A percentile compares a stretch with the other conserved stretches of the same genome.
These are phyloP conservation scores for Tetanocera ferruginea DNA, from an alignment of 2,888 invertebrate species.

Conservation along the genomic window DNA sequence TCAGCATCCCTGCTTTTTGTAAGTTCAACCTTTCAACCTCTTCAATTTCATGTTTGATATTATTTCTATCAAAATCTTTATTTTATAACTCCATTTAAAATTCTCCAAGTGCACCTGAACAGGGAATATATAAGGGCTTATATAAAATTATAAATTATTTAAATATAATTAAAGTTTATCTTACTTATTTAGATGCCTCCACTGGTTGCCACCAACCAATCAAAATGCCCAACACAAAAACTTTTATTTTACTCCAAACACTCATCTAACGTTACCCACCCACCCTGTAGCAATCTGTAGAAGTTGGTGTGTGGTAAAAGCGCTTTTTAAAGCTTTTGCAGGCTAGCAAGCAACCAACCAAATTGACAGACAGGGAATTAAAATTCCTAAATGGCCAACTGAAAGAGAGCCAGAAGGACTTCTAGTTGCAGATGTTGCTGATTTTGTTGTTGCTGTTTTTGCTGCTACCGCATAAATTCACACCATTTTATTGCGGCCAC, in stretches of 20 bases:
- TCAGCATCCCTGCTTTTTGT: too few species aligned
- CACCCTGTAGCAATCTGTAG: slow-evolving; percentile 18
- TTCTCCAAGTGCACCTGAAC: too few species aligned
- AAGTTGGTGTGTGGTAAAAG: slow-evolving; percentile 3
- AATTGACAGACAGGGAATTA: slow-evolving; percentile 42
- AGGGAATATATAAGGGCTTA: too few species aligned
- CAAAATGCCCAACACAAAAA: slow-evolving; percentile 9
- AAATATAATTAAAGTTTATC: too few species aligned
- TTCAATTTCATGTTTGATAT: too few species aligned
- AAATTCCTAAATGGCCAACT: slow-evolving; percentile 38
- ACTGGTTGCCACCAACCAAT: slow-evolving; percentile 15
- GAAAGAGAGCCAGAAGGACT: neutral
- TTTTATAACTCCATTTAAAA: too few species aligned
- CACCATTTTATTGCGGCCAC: slow-evolving; percentile 30
- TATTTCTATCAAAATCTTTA: too few species aligned
- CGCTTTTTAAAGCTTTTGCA: slow-evolving; percentile 13
- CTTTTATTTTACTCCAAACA: neutral
- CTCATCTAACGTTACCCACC: neutral
- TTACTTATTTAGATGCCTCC: neutral
- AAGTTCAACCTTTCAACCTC: too few species aligned
- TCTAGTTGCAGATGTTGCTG: slow-evolving; percentile 10
- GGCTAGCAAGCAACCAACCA: neutral
- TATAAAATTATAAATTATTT: too few species aligned
- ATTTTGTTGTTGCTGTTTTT: neutral
- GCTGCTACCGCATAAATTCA: slow-evolving; percentile 37